Conservation (phyloP, 2,113 vertebrate genomes). For the Epinephelus lanceolatus region DNA sequence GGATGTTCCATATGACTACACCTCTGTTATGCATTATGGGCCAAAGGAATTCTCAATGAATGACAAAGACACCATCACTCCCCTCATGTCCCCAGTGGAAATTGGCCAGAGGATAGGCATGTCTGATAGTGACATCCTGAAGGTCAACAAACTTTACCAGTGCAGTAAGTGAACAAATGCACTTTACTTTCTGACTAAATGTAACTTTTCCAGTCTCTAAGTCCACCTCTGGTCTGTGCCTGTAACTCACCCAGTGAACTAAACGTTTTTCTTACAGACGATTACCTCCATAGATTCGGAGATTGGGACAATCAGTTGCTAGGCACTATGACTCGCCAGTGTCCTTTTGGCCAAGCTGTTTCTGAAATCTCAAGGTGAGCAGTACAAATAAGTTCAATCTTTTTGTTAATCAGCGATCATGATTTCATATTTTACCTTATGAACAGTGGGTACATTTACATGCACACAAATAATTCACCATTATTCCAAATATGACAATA, state of each 20-base stretch:
- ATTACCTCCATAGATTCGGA: background rate
- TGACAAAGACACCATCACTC: background rate
- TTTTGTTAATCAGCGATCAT: background rate
- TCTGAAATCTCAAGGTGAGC: constrained; percentile 13
- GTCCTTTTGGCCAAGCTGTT: constrained; percentile 7
- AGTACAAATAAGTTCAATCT: background rate
- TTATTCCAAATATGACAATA: no score
- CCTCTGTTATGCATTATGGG: constrained; percentile 29
- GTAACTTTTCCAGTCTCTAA: background rate
- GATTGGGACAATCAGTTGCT: background rate
- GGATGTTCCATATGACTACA: constrained; percentile 1
- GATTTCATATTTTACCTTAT: background rate
- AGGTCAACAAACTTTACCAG: constrained; percentile 30
- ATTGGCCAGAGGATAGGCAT: constrained; percentile 43
- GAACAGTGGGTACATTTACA: background rate
- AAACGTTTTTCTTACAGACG: background rate
- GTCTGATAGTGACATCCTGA: constrained; percentile 27
- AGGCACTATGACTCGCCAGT: background rate
- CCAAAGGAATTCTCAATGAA: background rate
- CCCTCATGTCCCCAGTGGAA: background rate
- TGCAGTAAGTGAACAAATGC: constrained; percentile 16
- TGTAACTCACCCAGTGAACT: background rate
- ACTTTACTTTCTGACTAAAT: background rate
- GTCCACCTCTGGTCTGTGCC: background rate
- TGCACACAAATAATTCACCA: no score